phyloP scores from a whole-genome alignment of 2,888 invertebrate genomes.

The Hypsopygia costalis region DNA sequence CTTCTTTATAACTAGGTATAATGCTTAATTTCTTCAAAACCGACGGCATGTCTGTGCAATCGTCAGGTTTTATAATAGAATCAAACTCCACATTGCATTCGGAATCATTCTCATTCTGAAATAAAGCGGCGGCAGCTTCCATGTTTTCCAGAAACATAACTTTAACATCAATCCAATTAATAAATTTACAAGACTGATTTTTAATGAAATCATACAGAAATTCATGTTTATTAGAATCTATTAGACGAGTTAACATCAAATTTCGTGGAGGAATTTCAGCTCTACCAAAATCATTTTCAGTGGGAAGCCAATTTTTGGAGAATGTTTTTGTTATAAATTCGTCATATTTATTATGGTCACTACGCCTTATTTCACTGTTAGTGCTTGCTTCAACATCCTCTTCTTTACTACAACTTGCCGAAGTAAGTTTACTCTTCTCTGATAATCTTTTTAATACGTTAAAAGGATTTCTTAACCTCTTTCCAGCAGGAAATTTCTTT shows the following conservation, averaged over 20 bases:
- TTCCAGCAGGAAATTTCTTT: conserved; percentile 21
- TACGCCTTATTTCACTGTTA: conserved; percentile 7
- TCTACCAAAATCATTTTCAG: conserved; percentile 53
- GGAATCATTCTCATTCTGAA: conserved; percentile 27
- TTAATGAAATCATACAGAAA: conserved; percentile 48
- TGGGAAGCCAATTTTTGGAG: conserved; percentile 48
- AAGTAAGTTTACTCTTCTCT: conserved; percentile 26
- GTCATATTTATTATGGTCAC: conserved; percentile 22
- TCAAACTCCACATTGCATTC: conserved; percentile 25
- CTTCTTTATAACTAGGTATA: conserved; percentile 36
- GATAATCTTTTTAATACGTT: conserved; percentile 51
- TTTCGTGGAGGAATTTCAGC: conserved; percentile 40
- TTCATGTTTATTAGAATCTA: conserved; percentile 39
- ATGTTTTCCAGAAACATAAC: conserved; percentile 46
- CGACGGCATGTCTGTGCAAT: conserved; percentile 42
- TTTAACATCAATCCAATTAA: conserved; percentile 60
- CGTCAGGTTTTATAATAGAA: conserved; percentile 46
- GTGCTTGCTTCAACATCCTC: conserved; percentile 5
- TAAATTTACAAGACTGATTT: conserved; percentile 30
- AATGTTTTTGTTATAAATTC: conserved; percentile 30
- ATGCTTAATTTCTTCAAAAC: conserved; percentile 56
- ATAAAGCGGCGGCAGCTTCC: conserved; percentile 37
- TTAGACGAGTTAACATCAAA: conserved; percentile 23
- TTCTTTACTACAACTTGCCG: conserved; percentile 12
- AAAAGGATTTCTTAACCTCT: conserved; percentile 60